Conservation (phyloP, 2,888 invertebrate genomes). For the Dorcus hopei region DNA sequence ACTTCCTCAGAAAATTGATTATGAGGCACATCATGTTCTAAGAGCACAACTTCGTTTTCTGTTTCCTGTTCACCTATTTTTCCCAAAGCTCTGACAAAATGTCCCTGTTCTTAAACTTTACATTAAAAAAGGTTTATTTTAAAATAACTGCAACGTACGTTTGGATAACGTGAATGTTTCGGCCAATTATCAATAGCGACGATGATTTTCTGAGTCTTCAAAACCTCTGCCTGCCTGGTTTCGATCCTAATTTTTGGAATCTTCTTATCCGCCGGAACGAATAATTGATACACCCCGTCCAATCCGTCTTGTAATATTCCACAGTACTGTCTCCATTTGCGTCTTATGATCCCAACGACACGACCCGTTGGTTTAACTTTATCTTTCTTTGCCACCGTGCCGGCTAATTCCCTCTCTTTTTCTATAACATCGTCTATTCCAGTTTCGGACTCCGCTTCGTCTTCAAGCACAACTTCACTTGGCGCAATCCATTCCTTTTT, state of each 20-base stretch:
- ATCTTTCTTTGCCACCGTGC: constrained; percentile 22
- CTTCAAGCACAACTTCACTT: constrained; percentile 78
- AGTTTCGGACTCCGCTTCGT: constrained; percentile 60
- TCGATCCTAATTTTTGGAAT: constrained; percentile 95
- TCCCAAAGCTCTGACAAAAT: constrained; percentile 92
- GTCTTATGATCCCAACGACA: constrained; percentile 90
- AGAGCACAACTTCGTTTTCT: constrained; percentile 92
- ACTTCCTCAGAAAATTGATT: constrained; percentile 94
- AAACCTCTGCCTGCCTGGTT: constrained; percentile 81
- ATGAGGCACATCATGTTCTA: constrained; percentile 97
- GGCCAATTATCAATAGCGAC: constrained; percentile 98
- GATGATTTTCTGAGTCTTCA: constrained; percentile 83
- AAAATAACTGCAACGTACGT: constrained; percentile 48
- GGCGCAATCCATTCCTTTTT: constrained; percentile 89
- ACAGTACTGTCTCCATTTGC: constrained; percentile 98
- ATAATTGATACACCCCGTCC: constrained; percentile 74
- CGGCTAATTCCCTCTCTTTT: constrained; percentile 48
- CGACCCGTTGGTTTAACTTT: constrained; percentile 64
- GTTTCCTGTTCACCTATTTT: constrained; percentile 90
- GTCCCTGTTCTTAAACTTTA: constrained; percentile 59
- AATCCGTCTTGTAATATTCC: constrained; percentile 77
- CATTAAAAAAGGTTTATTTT: constrained; percentile 3
- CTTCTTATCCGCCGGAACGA: constrained; percentile 90
- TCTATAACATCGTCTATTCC: constrained; percentile 68
- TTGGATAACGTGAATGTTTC: constrained; percentile 84